Base-by-base conservation (phyloP, 1,140 invertebrate species). In the Listronotus oregonensis region DNA sequence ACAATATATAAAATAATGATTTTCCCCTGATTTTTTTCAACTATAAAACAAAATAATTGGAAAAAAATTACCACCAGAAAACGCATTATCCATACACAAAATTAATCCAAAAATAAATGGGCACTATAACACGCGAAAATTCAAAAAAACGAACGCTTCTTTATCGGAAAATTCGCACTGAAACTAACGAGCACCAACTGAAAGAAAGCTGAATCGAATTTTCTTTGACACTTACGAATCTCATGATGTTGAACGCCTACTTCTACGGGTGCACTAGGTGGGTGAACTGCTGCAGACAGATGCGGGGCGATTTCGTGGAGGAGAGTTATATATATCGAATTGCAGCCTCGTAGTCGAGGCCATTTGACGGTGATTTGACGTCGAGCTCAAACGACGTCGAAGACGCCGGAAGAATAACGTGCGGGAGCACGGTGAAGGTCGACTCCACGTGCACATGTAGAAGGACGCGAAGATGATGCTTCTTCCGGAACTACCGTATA, bases 151-250 rank as follows among this genome's bases (percentile, higher is more conserved):
- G 32, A 52, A 52, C n/a, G 34, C 34, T 37, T 37, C 34, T 15
- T 14, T n/a, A 31, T 55, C 51, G 49, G 39, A 39, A 54, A 59
- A 63, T 49, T 57, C 63, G 54, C 63, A 64, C 63, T 57, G 40
- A 27, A 46, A 50, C 58, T 18, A 42, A 18, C 50, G 46, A 44
- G 40, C 50, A 54, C 60, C 27, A 55, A 54, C 58, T 51, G 43
- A 21, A 60, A 44, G 60, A 57, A 64, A 64, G 44, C 43, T 63
- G 32, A 46, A 43, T 43, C n/a, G 15, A 37, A 9, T 64, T 64
- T 64, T 57, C 54, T 58, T 66, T 58, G 43, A 66, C 64, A 66
- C 64, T 66, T 66, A 66, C 64, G 50, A 66, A 66, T 66, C 57
- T 66, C 64, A 66, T 66, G 55, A 37, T 66, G 64, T 52, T 66